Evolutionary conservation across 2,888 invertebrate genomes (phyloP), one percentile per base, ranked within the genome.

Genomic region (Clitarchus hookeri): DNA sequence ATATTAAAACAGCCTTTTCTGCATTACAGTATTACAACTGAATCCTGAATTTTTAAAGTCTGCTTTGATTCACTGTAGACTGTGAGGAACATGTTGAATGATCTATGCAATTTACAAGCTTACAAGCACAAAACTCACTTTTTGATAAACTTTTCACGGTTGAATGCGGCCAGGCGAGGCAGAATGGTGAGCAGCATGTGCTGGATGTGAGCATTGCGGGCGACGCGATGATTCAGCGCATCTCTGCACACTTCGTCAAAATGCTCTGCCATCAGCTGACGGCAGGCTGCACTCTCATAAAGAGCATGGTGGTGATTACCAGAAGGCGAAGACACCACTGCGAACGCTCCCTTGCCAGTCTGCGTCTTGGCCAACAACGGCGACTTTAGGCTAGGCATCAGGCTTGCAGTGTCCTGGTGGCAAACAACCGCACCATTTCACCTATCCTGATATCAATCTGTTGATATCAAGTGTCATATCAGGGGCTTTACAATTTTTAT

Each of bases 121-220:
- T 36, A 36, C 36, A 36, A 36, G 36, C 36, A 36, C 36, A 36
- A 82, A 78, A 90, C 90, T 89, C 88, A 92, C 92, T 95, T 95
- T 86, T 94, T 93, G 0, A 96, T 94, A 90, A 98, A 99, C 86
- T 94, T 94, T 11, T 95, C 94, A 87, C 95, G 96, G 91, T 98
- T 96, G 90, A 99, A 98, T n/a, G 98, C 98, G 11, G 98, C 98
- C 85, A 99, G 92, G 88, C 98, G 94, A 0, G 99, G 99, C 87
- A 99, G 93, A 84, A 99, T 94, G 78, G 95, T 95, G 86, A 99
- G 93, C 23, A 99, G 91, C 0, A 96, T 95, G 90, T 97, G 96
- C 89, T 98, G 98, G 36, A 98, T 96, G 90, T 97, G 95, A 9
- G 94, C 92, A 85, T 95, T 96, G 89, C 96, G 95, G 0, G 96